phyloP scores from a whole-genome alignment of 2,797 vertebrate genomes.

The Okamejei kenojei region DNA sequence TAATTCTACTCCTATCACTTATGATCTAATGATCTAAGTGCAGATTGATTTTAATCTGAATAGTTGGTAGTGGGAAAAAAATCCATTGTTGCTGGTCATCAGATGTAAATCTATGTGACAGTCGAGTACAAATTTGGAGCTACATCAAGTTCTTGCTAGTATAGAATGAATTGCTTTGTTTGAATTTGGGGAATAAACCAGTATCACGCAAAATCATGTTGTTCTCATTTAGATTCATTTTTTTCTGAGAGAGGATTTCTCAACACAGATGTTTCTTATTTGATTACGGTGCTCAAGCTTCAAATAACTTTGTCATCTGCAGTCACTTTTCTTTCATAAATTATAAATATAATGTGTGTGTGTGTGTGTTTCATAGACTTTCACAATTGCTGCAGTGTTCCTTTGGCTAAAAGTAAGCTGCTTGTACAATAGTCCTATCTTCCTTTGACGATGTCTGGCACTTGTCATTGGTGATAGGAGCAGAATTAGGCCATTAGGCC shows the following conservation, averaged over 20 bases:
- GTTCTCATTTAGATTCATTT: neutral
- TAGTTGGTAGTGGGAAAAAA: neutral
- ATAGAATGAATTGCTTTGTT: neutral
- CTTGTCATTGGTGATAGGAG: neutral
- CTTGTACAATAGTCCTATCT: neutral
- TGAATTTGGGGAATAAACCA: neutral
- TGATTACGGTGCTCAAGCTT: neutral
- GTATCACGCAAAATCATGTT: neutral
- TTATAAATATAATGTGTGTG: neutral
- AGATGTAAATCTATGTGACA: too few species aligned
- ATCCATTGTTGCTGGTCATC: neutral
- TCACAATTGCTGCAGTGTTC: neutral
- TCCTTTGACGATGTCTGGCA: neutral
- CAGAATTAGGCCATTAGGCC: too few species aligned
- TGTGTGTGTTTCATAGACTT: neutral
- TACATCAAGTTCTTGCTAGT: neutral
- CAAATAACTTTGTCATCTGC: neutral
- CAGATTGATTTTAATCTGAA: neutral
- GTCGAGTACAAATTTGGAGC: neutral
- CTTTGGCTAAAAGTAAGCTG: neutral
- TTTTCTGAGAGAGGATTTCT: neutral
- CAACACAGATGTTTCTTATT: neutral
- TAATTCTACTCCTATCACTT: too few species aligned
- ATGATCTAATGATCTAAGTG: too few species aligned
- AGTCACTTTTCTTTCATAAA: neutral